These are phyloP conservation scores for Laticauda laticaudata DNA, from an alignment of 2,113 vertebrate species.

Conservation along the genomic window DNA sequence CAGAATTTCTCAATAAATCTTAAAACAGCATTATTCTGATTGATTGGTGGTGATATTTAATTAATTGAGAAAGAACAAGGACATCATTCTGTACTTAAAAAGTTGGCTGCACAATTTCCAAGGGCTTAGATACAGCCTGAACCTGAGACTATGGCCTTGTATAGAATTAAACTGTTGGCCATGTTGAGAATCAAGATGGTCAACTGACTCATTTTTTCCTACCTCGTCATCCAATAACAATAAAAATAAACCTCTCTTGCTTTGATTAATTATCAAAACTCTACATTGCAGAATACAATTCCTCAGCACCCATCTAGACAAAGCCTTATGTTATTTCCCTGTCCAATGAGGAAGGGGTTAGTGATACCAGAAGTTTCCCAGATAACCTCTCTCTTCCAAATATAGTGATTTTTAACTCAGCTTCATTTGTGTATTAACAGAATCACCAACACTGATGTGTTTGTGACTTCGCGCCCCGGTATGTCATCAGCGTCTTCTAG, in stretches of 20 bases:
- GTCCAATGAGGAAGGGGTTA: neutral
- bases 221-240: neutral
- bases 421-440: neutral
- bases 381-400: neutral
- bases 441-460: neutral
- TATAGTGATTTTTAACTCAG: neutral
- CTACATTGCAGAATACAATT: neutral
- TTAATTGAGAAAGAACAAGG: neutral
- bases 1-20: conserved; percentile 30
- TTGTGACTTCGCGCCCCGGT: neutral
- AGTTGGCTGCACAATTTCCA: neutral
- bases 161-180: neutral
- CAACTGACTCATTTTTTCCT: neutral
- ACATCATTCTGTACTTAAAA: neutral
- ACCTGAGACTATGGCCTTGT: neutral
- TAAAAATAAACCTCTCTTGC: neutral
- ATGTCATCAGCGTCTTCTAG: too few species aligned
- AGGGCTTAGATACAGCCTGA: neutral
- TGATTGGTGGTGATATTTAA: neutral
- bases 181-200: neutral
- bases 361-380: neutral
- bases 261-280: neutral
- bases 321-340: neutral
- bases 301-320: neutral
- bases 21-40: conserved; percentile 13